Evolutionary conservation across 2,797 vertebrate species (phyloP), one percentile per base, ranked within the genome.

Genomic region (Parauchenoglanis ngamensis): DNA sequence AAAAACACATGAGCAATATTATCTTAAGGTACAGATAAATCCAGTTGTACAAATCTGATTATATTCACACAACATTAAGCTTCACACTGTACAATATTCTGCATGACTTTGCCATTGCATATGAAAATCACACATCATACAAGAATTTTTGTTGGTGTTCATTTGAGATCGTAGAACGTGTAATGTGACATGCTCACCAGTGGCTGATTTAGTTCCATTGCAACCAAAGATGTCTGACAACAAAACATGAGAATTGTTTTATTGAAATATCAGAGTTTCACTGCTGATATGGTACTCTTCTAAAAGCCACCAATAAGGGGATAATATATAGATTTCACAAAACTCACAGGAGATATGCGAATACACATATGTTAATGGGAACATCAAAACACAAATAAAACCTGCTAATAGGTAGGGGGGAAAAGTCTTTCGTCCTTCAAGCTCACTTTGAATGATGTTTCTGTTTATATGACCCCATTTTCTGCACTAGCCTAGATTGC

Each of bases 1-100:
- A 72, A 88, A 87, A 56, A 84, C 59, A 88, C 85, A 84, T 72
- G 17, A 89, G 84, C 82, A 65, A 49, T 52, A 67, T 67, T 83
- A 65, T 52, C 61, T 21, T 67, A 83, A 83, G n/a, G 3, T 8
- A 83, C 61, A 21, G 79, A 49, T 28, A 28, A 81, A n/a, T 81
- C 23, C 13, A 63, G 35, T 6, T 81, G 13, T 65, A 65, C 59
- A 52, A 49, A 44, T 59, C 44, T 52, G 44, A 67, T 25, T n/a
- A 61, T 31, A 83, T 83, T 31, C 67, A 52, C 61, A 49, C 17
- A 25, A 5, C 21, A 13, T 12, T 49, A 83, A 11, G 25, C 23
- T 17, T 46, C 35, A 46, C 40, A 19, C 23, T 17, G 57, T 7
- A 13, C 2, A 31, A 80, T 59, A 23, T 81, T 8, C 35, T 40